Conservation (phyloP, 2,113 vertebrate genomes). For the Cichladusa arquata region DNA sequence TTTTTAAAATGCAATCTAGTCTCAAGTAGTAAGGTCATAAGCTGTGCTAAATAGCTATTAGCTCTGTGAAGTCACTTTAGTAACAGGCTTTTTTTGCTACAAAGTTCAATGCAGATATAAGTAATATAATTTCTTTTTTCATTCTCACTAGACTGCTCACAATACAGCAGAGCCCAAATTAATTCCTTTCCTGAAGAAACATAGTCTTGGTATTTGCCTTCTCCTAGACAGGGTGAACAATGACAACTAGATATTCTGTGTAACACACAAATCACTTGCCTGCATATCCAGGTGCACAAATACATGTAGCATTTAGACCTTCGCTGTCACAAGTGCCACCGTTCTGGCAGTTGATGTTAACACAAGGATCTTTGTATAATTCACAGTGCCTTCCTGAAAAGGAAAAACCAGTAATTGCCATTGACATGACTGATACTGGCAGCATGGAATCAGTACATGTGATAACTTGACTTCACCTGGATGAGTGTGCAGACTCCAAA, state of each 20-base stretch:
- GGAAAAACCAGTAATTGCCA: background rate
- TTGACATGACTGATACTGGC: background rate
- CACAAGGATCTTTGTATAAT: slow-evolving; percentile 90
- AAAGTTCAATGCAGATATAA: slow-evolving; percentile 1
- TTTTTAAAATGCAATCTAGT: background rate
- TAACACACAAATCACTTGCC: slow-evolving; percentile 67
- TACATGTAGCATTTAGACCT: slow-evolving; percentile 85
- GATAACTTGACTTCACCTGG: background rate
- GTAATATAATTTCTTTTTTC: background rate
- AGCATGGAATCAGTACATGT: background rate
- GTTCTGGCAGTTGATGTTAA: slow-evolving; percentile 88
- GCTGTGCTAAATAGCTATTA: background rate
- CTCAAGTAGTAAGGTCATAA: background rate
- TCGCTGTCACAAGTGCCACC: slow-evolving; percentile 88
- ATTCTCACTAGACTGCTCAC: background rate
- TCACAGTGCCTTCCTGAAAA: slow-evolving; percentile 89
- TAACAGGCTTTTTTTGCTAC: background rate
- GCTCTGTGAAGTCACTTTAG: background rate
- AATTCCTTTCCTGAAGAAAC: slow-evolving; percentile 13
- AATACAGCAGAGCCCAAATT: background rate
- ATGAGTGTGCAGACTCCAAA: background rate
- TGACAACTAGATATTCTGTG: background rate
- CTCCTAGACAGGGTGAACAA: background rate
- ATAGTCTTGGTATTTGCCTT: background rate
- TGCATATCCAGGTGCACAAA: slow-evolving; percentile 86